phyloP scores from a whole-genome alignment of 1,140 invertebrate genomes.

The Eueides isabella region DNA sequence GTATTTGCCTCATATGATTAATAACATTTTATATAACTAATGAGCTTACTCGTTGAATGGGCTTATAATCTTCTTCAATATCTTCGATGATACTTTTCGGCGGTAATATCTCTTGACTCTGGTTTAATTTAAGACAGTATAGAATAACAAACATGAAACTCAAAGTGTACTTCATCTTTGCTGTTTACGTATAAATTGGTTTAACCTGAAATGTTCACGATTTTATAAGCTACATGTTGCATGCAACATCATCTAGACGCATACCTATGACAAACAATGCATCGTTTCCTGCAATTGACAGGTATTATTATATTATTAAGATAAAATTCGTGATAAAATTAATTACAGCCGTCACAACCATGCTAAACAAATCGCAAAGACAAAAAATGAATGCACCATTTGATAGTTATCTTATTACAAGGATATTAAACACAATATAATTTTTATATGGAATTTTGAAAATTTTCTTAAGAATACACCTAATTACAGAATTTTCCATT shows the following conservation, averaged over 20 bases:
- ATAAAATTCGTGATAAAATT: constrained; percentile 56
- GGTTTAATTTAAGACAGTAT: constrained; percentile 15
- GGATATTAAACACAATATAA: constrained; percentile 17
- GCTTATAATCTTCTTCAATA: constrained; percentile 22
- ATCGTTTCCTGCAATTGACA: constrained; percentile 56
- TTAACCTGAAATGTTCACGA: constrained; percentile 27
- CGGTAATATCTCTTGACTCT: constrained; percentile 24
- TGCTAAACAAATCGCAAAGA: constrained; percentile 33
- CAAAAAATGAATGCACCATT: constrained; percentile 24
- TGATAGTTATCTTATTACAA: constrained; percentile 24
- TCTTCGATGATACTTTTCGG: constrained; percentile 5
- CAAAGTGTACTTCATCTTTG: constrained; percentile 57
- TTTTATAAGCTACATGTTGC: constrained; percentile 58
- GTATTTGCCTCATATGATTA: background rate
- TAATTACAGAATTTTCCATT: background rate
- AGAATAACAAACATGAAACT: constrained; percentile 51
- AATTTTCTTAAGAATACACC: background rate
- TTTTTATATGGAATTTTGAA: constrained; percentile 4
- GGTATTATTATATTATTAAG: constrained; percentile 51
- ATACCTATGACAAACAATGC: constrained; percentile 67
- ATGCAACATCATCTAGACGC: constrained; percentile 49
- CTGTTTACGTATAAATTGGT: constrained; percentile 42
- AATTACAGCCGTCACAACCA: constrained; percentile 49
- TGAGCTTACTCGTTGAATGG: constrained; percentile 40
- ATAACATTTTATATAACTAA: background rate